A percentile compares a stretch with the other conserved stretches of the same genome.
Evolutionary conservation across 2,888 invertebrate species (phyloP).

Genomic region (Drosophila pseudotakahashii): DNA sequence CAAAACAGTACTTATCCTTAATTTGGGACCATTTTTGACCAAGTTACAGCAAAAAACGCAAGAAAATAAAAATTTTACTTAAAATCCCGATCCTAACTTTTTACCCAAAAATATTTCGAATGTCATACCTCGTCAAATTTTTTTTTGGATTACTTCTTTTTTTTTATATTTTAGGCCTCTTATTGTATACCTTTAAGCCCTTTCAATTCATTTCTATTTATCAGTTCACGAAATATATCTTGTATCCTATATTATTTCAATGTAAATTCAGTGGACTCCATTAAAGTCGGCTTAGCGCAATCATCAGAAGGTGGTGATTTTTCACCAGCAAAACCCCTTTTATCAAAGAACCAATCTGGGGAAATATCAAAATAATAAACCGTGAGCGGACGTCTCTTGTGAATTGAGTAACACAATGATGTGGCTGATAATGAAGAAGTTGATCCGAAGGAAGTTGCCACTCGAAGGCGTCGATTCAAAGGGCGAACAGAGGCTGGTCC

Average conservation of each 20-base stretch:
- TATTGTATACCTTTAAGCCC: too few relatives aligned
- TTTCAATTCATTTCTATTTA: too few relatives aligned
- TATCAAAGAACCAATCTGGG: slow-evolving; percentile 49
- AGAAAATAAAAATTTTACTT: too few relatives aligned
- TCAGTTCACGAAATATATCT: background rate
- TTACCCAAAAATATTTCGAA: too few relatives aligned
- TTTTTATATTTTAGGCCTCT: too few relatives aligned
- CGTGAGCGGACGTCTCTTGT: slow-evolving; percentile 49
- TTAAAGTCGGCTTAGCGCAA: slow-evolving; percentile 44
- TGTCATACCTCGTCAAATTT: too few relatives aligned
- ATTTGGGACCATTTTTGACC: too few relatives aligned
- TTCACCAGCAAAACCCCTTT: slow-evolving; percentile 45
- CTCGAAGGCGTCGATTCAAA: slow-evolving; percentile 54
- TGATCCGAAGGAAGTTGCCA: slow-evolving; percentile 62
- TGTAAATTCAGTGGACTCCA: slow-evolving; percentile 44
- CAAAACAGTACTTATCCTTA: too few relatives aligned
- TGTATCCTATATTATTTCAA: background rate
- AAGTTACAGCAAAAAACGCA: too few relatives aligned
- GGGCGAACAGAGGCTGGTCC: slow-evolving; percentile 12
- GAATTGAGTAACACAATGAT: slow-evolving; percentile 37
- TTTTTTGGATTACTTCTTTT: too few relatives aligned
- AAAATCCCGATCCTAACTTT: too few relatives aligned
- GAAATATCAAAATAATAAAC: slow-evolving; percentile 71
- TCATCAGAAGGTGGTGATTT: slow-evolving; percentile 12
- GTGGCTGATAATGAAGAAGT: slow-evolving; percentile 48